These are phyloP conservation scores for Catostomus latipinnis DNA, from an alignment of 2,797 vertebrate genomes.

Conservation along the genomic window DNA sequence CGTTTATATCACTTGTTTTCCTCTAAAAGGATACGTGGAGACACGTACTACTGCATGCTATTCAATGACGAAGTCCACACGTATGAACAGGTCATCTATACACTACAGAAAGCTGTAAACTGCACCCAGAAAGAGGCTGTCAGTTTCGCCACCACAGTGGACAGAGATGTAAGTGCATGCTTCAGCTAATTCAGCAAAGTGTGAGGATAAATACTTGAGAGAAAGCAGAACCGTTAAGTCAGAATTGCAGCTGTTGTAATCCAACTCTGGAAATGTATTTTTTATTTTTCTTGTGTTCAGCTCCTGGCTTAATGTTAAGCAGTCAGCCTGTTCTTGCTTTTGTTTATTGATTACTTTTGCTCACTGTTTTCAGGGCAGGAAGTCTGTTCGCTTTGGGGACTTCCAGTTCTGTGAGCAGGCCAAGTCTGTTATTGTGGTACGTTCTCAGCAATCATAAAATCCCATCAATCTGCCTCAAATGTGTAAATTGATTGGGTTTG, in stretches of 20 bases:
- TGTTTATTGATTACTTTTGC: constrained; percentile 17
- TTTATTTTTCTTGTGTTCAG: background rate
- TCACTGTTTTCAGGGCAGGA: constrained; percentile 84
- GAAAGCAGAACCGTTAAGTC: background rate
- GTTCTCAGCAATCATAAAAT: constrained; percentile 55
- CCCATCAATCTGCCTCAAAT: background rate
- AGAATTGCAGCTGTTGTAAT: background rate
- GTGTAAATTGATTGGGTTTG: background rate
- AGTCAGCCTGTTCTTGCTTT: constrained; percentile 2
- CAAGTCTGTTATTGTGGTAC: constrained; percentile 95
- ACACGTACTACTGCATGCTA: constrained; percentile 96
- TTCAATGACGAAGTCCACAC: constrained; percentile 99
- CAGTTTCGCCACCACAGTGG: constrained; percentile 95
- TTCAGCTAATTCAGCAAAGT: background rate
- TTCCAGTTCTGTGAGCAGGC: constrained; percentile 95
- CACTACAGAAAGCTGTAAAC: constrained; percentile 95
- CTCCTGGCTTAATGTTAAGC: background rate
- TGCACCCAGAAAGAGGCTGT: constrained; percentile 96
- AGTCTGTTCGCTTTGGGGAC: constrained; percentile 92
- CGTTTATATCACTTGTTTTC: background rate
- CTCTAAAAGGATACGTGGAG: constrained; percentile 81
- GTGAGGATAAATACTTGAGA: no score
- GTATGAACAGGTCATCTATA: constrained; percentile 98
- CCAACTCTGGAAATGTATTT: background rate
- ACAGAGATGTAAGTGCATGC: constrained; percentile 89